phyloP scores from a whole-genome alignment of 2,797 vertebrate species.

The Xyrichtys novacula region DNA sequence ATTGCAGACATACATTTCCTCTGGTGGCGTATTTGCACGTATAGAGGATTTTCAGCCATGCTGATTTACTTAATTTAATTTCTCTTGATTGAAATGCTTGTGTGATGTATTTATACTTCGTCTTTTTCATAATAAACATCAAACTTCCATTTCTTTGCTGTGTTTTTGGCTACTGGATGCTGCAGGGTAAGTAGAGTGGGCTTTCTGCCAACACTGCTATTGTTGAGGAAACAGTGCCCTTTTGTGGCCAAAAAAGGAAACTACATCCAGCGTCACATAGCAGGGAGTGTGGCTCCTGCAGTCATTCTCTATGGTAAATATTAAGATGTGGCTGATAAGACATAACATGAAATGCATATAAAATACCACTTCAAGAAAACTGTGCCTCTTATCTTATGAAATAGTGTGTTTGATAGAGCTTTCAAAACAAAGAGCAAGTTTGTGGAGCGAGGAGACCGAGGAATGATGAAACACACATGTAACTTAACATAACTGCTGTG shows the following conservation, averaged over 20 bases:
- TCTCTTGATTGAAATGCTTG: conserved; percentile 54
- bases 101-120: conserved; percentile 51
- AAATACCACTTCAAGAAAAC: conserved; percentile 72
- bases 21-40: conserved; percentile 41
- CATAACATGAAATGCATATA: conserved; percentile 46
- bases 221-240: conserved; percentile 79
- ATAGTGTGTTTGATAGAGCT: conserved; percentile 51
- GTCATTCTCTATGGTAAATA: conserved; percentile 45
- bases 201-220: conserved; percentile 54
- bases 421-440: conserved; percentile 57
- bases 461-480: conserved; percentile 81
- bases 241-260: conserved; percentile 60
- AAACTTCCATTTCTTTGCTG: conserved; percentile 65
- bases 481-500: conserved; percentile 63
- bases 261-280: conserved; percentile 6
- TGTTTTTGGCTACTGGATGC: conserved; percentile 42
- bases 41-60: conserved; percentile 43
- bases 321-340: conserved; percentile 57
- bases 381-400: conserved; percentile 64
- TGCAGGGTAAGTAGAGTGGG: conserved; percentile 38
- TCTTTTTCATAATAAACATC: conserved; percentile 53
- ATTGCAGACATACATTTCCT: conserved; percentile 37
- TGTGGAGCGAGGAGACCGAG: conserved; percentile 26
- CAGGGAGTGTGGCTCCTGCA: conserved; percentile 24
- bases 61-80: conserved; percentile 58